Evolutionary conservation across 1,140 invertebrate species (phyloP).

Genomic region (Eufriesea mexicana): DNA sequence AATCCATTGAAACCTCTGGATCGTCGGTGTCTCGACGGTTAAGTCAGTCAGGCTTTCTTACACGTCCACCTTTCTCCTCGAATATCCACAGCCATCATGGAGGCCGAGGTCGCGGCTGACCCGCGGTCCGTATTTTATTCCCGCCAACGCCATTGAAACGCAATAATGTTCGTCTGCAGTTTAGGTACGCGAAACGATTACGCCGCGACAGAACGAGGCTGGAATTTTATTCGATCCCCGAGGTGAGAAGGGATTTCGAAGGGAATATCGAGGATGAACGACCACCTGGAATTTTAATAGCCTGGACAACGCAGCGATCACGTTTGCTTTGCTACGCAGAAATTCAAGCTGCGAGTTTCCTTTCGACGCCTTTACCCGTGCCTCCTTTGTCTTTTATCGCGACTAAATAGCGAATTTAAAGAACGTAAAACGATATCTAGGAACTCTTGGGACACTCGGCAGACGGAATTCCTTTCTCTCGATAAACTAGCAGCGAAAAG

Average conservation of each 20-base stretch:
- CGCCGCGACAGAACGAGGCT: constrained; percentile 13
- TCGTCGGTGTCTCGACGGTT: not conserved
- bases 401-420: too few relatives aligned
- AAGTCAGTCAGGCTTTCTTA: not conserved
- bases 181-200: constrained; percentile 21
- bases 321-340: not conserved
- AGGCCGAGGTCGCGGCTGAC: constrained; percentile 25
- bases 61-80: not conserved
- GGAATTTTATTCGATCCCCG: constrained; percentile 9
- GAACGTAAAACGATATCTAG: too few relatives aligned
- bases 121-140: constrained; percentile 16
- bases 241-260: not conserved
- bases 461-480: too few relatives aligned
- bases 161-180: constrained; percentile 1
- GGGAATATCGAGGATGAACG: constrained; percentile 14
- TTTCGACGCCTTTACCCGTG: too few relatives aligned
- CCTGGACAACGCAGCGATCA: not conserved
- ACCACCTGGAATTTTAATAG: constrained; percentile 35
- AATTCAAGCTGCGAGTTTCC: not conserved
- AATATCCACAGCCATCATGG: not conserved
- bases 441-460: too few relatives aligned
- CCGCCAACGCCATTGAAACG: constrained; percentile 21
- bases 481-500: too few relatives aligned
- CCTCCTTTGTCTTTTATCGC: too few relatives aligned
- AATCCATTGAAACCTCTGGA: constrained; percentile 20